phyloP scores from a whole-genome alignment of 2,797 vertebrate genomes.

The Pseudocheirus occidentalis region DNA sequence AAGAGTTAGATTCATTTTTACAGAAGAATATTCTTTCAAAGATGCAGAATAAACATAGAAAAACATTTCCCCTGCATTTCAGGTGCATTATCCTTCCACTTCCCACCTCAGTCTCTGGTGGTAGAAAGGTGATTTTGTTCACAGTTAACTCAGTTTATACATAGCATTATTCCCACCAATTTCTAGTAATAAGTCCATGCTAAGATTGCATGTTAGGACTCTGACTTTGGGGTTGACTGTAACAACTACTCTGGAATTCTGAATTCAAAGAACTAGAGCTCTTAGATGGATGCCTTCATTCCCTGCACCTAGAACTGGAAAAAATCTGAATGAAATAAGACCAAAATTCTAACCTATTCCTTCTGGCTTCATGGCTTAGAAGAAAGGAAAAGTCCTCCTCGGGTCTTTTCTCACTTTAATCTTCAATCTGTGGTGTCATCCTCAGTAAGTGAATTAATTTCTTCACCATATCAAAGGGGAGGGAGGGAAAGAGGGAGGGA shows the following conservation, averaged over 20 bases:
- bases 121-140: neutral
- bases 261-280: neutral
- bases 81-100: neutral
- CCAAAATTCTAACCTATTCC: neutral
- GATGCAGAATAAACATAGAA: neutral
- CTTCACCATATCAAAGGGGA: neutral
- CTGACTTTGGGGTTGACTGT: neutral
- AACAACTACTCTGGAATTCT: neutral
- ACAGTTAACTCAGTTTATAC: neutral
- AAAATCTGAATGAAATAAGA: neutral
- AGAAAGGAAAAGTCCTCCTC: neutral
- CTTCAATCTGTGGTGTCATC: fast-evolving
- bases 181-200: neutral
- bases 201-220: neutral
- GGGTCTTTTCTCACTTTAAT: fast-evolving
- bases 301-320: neutral
- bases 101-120: neutral
- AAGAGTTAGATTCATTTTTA: neutral
- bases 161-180: neutral
- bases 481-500: too few species aligned
- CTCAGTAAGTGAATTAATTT: neutral
- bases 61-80: neutral
- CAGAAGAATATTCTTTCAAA: neutral
- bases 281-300: fast-evolving
- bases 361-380: neutral